Evolutionary conservation across 2,888 invertebrate species (phyloP).

Genomic region (Ferrisia virgata): DNA sequence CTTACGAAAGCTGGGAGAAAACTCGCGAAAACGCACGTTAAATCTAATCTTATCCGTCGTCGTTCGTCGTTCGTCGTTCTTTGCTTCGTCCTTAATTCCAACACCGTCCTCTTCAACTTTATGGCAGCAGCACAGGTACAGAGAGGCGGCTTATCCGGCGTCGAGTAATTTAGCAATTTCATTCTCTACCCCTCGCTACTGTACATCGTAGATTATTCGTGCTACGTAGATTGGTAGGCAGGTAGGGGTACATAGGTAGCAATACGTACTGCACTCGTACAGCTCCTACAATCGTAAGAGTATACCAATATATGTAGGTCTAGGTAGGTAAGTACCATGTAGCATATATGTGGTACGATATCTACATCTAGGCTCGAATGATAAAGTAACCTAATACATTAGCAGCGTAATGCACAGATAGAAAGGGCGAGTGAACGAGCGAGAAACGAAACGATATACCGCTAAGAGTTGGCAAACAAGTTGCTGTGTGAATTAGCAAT

Average conservation of each 20-base stretch:
- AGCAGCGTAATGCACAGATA: neutral
- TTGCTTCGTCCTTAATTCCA: too few relatives aligned
- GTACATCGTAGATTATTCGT: too few relatives aligned
- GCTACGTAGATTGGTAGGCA: neutral
- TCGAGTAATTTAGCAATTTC: neutral
- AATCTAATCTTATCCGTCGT: neutral
- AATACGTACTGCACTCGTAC: too few relatives aligned
- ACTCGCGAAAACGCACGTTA: neutral
- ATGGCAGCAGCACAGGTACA: neutral
- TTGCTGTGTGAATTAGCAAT: constrained; percentile 10
- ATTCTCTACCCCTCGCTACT: neutral
- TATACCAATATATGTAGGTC: too few relatives aligned
- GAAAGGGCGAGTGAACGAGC: too few relatives aligned
- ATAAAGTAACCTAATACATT: neutral
- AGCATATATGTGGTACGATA: too few relatives aligned
- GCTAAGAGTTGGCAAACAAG: neutral
- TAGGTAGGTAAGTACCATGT: too few relatives aligned
- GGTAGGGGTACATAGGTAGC: too few relatives aligned
- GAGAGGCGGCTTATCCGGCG: neutral
- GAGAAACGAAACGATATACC: neutral
- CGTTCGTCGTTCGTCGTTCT: neutral
- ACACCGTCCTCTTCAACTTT: too few relatives aligned
- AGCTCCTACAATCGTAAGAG: too few relatives aligned
- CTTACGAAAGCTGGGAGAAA: neutral
- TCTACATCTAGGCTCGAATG: neutral